phyloP scores from a whole-genome alignment of 1,140 invertebrate genomes.

The Bombus superbus region DNA sequence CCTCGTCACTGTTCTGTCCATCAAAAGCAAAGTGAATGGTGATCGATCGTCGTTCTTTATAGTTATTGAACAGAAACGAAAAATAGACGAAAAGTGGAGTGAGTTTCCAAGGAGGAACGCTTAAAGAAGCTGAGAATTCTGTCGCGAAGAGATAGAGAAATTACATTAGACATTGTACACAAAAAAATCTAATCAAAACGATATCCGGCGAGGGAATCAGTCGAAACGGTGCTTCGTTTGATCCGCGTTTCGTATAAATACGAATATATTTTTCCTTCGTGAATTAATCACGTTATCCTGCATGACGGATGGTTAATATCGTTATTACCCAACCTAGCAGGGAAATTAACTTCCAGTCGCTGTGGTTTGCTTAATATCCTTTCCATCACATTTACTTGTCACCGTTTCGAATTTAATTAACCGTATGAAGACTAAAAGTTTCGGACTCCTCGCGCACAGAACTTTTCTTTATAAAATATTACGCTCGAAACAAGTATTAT shows the following conservation, averaged over 20 bases:
- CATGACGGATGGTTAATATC: not conserved
- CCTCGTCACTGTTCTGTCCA: not conserved
- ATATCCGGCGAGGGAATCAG: not conserved
- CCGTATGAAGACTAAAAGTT: not conserved
- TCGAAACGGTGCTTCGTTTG: not conserved
- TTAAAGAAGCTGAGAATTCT: not conserved
- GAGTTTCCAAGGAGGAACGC: no score
- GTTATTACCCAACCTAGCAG: not conserved
- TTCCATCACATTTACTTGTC: not conserved
- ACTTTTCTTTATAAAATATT: not conserved
- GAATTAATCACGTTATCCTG: not conserved
- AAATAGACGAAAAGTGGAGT: not conserved
- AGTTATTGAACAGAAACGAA: not conserved
- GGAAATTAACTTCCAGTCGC: not conserved
- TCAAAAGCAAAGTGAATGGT: not conserved
- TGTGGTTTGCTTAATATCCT: not conserved
- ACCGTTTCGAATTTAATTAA: not conserved
- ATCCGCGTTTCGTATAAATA: not conserved
- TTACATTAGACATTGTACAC: not conserved
- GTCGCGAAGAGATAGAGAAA: not conserved
- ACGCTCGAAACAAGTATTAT: not conserved
- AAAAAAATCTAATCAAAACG: not conserved
- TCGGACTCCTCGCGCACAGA: not conserved
- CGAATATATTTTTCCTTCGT: not conserved
- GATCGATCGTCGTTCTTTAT: not conserved